phyloP scores from a whole-genome alignment of 2,113 vertebrate species.

The Antigone vipio region DNA sequence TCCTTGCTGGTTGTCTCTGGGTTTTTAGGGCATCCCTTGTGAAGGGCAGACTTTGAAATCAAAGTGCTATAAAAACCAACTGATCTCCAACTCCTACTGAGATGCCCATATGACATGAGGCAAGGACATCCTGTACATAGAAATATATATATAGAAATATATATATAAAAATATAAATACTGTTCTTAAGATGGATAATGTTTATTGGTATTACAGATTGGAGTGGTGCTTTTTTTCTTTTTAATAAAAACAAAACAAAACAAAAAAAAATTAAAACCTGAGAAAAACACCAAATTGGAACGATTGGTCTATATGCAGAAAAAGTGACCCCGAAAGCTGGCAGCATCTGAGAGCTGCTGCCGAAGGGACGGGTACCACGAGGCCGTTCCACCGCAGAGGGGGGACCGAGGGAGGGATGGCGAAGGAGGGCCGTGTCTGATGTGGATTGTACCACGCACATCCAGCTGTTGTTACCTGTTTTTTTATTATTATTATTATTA shows the following conservation, averaged over 20 bases:
- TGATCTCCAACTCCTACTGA: not conserved
- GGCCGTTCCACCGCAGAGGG: not conserved
- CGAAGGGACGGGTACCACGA: not conserved
- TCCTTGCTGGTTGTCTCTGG: conserved; percentile 26
- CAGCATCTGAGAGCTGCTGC: not conserved
- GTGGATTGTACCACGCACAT: not conserved
- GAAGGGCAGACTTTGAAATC: conserved; percentile 38
- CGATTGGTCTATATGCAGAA: not conserved
- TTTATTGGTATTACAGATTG: conserved; percentile 52
- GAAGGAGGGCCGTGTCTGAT: not conserved
- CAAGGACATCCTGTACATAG: conserved; percentile 51
- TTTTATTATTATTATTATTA: not conserved
- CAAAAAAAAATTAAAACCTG: not conserved
- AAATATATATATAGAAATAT: conserved; percentile 48
- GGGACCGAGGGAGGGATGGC: not conserved
- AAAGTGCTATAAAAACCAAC: conserved; percentile 13
- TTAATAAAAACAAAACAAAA: not conserved
- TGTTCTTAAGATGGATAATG: conserved; percentile 55
- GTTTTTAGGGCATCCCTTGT: conserved; percentile 3
- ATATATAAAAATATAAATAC: conserved; percentile 55
- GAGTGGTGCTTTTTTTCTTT: conserved; percentile 44
- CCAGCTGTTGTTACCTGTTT: not conserved
- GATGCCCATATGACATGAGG: not conserved
- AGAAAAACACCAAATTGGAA: not conserved
- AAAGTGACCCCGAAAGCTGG: not conserved